These are phyloP conservation scores for Eucera pruinosa DNA, from an alignment of 2,888 invertebrate genomes.

Conservation along the genomic window DNA sequence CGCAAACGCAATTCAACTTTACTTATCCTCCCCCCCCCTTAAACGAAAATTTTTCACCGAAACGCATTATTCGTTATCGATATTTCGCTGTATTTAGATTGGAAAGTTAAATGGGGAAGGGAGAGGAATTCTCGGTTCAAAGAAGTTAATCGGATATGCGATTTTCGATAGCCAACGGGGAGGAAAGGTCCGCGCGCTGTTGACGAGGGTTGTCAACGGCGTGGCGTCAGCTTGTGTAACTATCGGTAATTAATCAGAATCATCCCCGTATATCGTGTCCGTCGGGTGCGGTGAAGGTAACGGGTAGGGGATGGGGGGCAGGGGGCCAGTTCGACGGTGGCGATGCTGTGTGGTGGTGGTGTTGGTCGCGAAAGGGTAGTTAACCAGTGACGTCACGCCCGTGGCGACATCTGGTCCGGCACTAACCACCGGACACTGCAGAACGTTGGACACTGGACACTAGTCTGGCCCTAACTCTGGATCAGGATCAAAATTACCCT, in stretches of 20 bases:
- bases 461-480: slow-evolving; percentile 74
- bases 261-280: slow-evolving; percentile 81
- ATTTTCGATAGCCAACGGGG: slow-evolving; percentile 57
- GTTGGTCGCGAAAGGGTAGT: slow-evolving; percentile 78
- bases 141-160: slow-evolving; percentile 48
- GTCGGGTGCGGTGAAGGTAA: slow-evolving; percentile 63
- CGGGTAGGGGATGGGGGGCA: not conserved
- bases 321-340: slow-evolving; percentile 25
- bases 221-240: slow-evolving; percentile 83
- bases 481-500: slow-evolving; percentile 82
- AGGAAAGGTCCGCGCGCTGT: slow-evolving; percentile 46
- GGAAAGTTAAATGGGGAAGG: no score
- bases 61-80: no score
- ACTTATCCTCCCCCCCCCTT: not conserved
- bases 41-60: no score
- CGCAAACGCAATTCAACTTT: no score
- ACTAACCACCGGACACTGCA: slow-evolving; percentile 79
- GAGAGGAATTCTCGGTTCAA: not conserved
- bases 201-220: slow-evolving; percentile 76
- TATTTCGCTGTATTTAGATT: no score
- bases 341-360: slow-evolving; percentile 55
- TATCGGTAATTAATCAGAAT: slow-evolving; percentile 85
- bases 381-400: slow-evolving; percentile 84
- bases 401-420: slow-evolving; percentile 83
- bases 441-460: slow-evolving; percentile 75